phyloP scores from a whole-genome alignment of 2,888 invertebrate species.

The Hartigia nigra region DNA sequence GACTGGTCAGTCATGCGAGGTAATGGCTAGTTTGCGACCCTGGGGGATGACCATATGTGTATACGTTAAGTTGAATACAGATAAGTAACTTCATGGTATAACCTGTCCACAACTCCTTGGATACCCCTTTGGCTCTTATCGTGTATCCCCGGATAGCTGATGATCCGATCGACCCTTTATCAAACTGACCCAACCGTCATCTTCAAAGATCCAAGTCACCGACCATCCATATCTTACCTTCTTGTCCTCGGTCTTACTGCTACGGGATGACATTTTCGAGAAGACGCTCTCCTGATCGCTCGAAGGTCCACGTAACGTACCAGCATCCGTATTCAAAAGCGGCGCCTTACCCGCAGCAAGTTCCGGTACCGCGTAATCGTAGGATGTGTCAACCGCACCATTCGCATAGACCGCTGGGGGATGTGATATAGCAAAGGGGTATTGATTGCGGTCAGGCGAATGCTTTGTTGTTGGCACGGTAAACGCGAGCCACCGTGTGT shows the following conservation, averaged over 20 bases:
- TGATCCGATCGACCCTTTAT: background rate
- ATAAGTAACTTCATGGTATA: background rate
- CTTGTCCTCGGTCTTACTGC: slow-evolving; percentile 66
- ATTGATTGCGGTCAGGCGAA: slow-evolving; percentile 57
- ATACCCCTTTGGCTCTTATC: background rate
- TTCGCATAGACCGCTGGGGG: slow-evolving; percentile 61
- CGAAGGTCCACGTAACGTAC: slow-evolving; percentile 55
- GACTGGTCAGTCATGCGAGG: slow-evolving; percentile 11
- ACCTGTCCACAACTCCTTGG: background rate
- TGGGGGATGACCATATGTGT: background rate
- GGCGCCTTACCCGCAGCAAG: slow-evolving; percentile 73
- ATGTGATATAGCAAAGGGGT: slow-evolving; percentile 22
- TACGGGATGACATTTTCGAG: slow-evolving; percentile 61
- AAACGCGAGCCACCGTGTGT: slow-evolving; percentile 14
- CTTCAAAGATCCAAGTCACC: too few species aligned
- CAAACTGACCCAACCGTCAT: background rate
- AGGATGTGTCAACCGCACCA: slow-evolving; percentile 71
- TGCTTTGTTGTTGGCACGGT: slow-evolving; percentile 45
- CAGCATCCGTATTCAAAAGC: slow-evolving; percentile 69
- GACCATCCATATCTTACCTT: slow-evolving; percentile 60
- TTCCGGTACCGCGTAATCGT: slow-evolving; percentile 85
- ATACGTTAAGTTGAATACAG: background rate
- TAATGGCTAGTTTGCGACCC: background rate
- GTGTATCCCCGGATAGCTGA: background rate
- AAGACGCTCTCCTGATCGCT: slow-evolving; percentile 68